Evolutionary conservation across 2,888 invertebrate genomes (phyloP).

Genomic region (Drosophila subsilvestris): DNA sequence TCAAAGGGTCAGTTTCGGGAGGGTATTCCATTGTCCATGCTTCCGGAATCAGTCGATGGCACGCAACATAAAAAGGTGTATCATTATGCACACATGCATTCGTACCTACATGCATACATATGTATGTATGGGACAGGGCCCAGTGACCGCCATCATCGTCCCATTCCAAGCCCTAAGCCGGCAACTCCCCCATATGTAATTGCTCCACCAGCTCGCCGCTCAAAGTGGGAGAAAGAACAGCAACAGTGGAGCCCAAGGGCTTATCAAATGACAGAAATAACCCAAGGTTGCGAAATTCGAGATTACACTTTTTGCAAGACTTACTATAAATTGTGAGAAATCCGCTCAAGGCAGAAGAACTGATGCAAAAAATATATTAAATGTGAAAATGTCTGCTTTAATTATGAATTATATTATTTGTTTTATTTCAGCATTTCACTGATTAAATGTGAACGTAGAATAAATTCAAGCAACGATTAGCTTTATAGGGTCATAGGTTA

Average conservation of each 20-base stretch:
- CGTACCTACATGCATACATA: slow-evolving; percentile 14
- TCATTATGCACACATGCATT: slow-evolving; percentile 37
- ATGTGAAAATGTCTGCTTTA: no score
- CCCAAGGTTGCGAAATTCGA: not conserved
- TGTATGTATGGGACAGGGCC: slow-evolving; percentile 41
- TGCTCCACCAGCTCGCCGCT: not conserved
- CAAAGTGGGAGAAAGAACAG: not conserved
- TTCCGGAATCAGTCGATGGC: slow-evolving; percentile 67
- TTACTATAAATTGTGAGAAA: not conserved
- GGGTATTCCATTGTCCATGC: slow-evolving; percentile 56
- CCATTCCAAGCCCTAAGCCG: not conserved
- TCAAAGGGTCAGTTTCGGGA: slow-evolving; percentile 9
- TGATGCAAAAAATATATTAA: no score
- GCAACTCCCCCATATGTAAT: not conserved
- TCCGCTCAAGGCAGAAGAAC: no score
- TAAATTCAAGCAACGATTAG: no score
- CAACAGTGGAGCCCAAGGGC: not conserved
- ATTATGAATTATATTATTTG: no score
- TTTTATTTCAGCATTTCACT: no score
- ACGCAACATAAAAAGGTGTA: slow-evolving; percentile 55
- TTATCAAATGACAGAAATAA: not conserved
- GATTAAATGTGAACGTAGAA: no score
- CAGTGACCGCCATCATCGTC: slow-evolving; percentile 48
- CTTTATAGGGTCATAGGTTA: no score
- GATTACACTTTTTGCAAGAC: not conserved